phyloP scores from a whole-genome alignment of 2,888 invertebrate species.

The Allophyes oxyacanthae region DNA sequence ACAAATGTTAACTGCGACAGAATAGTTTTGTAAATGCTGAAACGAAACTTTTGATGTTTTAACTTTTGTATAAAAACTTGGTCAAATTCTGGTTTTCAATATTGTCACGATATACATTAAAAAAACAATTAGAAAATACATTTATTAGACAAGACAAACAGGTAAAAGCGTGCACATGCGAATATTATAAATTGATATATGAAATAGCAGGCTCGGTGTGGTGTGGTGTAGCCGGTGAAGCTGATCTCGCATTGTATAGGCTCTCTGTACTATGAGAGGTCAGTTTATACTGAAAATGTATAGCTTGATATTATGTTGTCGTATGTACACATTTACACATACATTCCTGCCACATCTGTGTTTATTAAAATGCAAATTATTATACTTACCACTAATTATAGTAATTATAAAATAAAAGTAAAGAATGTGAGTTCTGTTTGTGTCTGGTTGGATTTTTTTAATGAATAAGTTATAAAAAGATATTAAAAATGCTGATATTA shows the following conservation, averaged over 20 bases:
- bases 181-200: too few relatives aligned
- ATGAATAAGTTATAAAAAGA: conserved; percentile 14
- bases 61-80: too few relatives aligned
- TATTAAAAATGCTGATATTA: conserved; percentile 30
- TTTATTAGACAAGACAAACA: too few relatives aligned
- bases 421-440: conserved; percentile 7
- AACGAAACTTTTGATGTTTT: not conserved
- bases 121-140: too few relatives aligned
- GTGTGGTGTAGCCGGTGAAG: too few relatives aligned
- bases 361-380: not conserved
- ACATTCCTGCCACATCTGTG: conserved; percentile 18
- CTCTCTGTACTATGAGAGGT: too few relatives aligned
- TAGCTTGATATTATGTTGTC: too few relatives aligned
- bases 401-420: too few relatives aligned
- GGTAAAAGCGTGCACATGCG: too few relatives aligned
- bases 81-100: not conserved
- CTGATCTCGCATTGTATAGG: too few relatives aligned
- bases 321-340: not conserved
- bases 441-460: not conserved
- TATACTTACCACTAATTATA: conserved; percentile 9
- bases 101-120: not conserved
- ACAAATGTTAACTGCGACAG: conserved; percentile 33
- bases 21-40: conserved; percentile 18
- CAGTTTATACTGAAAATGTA: too few relatives aligned
- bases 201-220: too few relatives aligned